Evolutionary conservation across 2,797 vertebrate genomes (phyloP).

Genomic region (Emydoidea blandingii): DNA sequence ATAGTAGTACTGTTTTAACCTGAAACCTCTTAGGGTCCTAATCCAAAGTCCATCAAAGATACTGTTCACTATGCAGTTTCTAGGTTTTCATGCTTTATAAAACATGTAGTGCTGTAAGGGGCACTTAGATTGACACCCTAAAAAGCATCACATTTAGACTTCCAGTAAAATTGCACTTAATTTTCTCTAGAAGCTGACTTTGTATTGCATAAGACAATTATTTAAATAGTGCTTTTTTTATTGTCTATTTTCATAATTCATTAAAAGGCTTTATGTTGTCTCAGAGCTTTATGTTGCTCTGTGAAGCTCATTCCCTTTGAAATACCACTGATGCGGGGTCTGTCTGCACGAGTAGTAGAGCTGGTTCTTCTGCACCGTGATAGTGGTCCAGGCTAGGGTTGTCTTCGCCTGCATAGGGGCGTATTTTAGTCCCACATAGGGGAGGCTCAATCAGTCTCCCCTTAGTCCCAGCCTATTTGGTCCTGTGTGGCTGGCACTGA

Average conservation of each 20-base stretch:
- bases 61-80: not conserved
- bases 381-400: not conserved
- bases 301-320: not conserved
- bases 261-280: not conserved
- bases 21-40: not conserved
- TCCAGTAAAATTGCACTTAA: not conserved
- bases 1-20: too few species aligned
- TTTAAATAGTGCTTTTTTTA: not conserved
- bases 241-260: not conserved
- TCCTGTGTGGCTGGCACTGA: not conserved
- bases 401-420: accelerated
- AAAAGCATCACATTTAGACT: not conserved
- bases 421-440: too few species aligned
- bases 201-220: not conserved
- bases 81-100: not conserved
- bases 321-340: not conserved
- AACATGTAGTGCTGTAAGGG: not conserved
- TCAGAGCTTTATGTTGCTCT: not conserved
- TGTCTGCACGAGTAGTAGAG: not conserved
- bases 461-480: not conserved
- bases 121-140: not conserved
- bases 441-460: accelerated
- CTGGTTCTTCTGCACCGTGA: not conserved
- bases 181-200: not conserved
- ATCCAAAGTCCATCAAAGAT: not conserved